Percentiles rank a stretch among this genome's conserved stretches.
phyloP scores from a whole-genome alignment of 1,140 invertebrate species.

The Drosophila santomea region DNA sequence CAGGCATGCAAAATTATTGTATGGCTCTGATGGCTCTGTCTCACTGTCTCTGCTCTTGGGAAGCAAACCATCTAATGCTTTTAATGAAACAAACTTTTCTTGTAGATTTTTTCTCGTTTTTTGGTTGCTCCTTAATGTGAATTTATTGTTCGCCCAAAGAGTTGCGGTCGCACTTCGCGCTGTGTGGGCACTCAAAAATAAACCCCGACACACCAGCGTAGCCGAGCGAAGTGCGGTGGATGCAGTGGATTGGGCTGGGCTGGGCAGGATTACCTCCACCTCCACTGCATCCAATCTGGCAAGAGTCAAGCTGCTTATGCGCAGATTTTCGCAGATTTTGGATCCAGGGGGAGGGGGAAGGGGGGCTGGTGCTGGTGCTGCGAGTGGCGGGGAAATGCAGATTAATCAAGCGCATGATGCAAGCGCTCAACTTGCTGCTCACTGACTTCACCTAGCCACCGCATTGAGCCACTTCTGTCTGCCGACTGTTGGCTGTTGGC shows the following conservation, averaged over 20 bases:
- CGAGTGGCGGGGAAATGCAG: slow-evolving; percentile 44
- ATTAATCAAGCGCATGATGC: slow-evolving; percentile 77
- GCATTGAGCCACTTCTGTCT: slow-evolving; percentile 39
- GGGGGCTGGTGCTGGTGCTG: too few species aligned
- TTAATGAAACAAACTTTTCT: slow-evolving; percentile 68
- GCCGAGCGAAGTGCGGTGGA: slow-evolving; percentile 36
- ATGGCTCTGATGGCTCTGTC: slow-evolving; percentile 24
- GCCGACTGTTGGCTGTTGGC: slow-evolving; percentile 28
- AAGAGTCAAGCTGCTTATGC: slow-evolving; percentile 62
- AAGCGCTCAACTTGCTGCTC: slow-evolving; percentile 70
- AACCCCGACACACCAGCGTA: slow-evolving; percentile 38
- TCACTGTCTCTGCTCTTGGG: slow-evolving; percentile 38
- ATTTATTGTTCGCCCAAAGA: slow-evolving; percentile 71
- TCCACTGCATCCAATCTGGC: slow-evolving; percentile 31
- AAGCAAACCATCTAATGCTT: slow-evolving; percentile 62
- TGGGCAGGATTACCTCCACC: slow-evolving; percentile 1
- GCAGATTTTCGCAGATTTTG: slow-evolving; percentile 27
- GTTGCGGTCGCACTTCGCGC: slow-evolving; percentile 46
- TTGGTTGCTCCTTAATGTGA: slow-evolving; percentile 49
- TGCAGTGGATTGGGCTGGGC: slow-evolving; percentile 8
- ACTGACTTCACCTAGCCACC: slow-evolving; percentile 70
- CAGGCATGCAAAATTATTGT: slow-evolving; percentile 68
- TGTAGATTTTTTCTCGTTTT: slow-evolving; percentile 6
- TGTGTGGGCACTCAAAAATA: slow-evolving; percentile 82
- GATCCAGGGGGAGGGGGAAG: too few species aligned